Percentiles rank a stretch among this genome's conserved stretches.
Evolutionary conservation across 2,797 vertebrate species (phyloP).

Genomic region (Odontamblyopus lacepedii): DNA sequence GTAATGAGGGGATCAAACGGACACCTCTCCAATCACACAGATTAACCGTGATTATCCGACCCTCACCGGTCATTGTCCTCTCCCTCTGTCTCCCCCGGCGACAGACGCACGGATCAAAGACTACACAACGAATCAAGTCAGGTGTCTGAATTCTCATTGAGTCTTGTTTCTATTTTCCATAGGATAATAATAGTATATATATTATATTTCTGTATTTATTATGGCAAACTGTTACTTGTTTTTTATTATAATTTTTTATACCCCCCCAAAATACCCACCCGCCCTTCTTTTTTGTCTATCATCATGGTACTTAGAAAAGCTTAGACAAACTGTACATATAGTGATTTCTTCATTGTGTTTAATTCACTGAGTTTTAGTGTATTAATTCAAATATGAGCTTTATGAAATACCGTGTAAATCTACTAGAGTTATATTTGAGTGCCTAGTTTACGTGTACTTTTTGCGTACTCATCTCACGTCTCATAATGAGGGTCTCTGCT

Average conservation of each 20-base stretch:
- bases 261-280: too few relatives aligned
- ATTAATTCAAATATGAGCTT: neutral
- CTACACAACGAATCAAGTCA: neutral
- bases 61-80: conserved; percentile 34
- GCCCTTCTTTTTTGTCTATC: too few relatives aligned
- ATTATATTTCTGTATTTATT: neutral
- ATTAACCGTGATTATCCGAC: conserved; percentile 25
- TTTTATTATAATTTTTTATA: too few relatives aligned
- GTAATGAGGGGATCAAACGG: conserved; percentile 35
- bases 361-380: too few relatives aligned
- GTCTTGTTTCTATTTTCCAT: too few relatives aligned
- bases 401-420: neutral
- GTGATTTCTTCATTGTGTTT: too few relatives aligned
- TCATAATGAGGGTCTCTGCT: neutral
- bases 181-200: neutral
- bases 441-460: neutral
- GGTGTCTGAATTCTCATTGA: too few relatives aligned
- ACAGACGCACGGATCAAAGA: conserved; percentile 1
- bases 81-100: neutral
- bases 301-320: too few relatives aligned
- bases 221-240: neutral
- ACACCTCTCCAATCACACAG: conserved; percentile 17
- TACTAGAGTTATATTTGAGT: neutral
- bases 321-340: too few relatives aligned
- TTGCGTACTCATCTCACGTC: conserved; percentile 2